Evolutionary conservation across 2,888 invertebrate species (phyloP), one percentile per base, ranked within the genome.

Genomic region (Andrena dorsata): DNA sequence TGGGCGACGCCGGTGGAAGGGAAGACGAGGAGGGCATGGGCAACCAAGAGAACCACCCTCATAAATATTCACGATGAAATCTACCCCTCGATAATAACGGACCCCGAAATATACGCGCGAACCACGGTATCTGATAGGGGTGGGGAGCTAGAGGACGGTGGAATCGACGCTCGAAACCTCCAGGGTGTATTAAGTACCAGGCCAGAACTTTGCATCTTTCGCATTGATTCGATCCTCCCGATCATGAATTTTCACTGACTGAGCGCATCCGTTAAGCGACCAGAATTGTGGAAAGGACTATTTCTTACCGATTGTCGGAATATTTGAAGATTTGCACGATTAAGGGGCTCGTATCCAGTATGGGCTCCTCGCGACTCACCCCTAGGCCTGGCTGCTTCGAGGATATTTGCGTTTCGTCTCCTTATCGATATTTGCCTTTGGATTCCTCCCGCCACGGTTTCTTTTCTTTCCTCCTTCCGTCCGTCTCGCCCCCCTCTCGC

Each of bases 11-110:
- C 47, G 63, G 58, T 53, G 23, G 60, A 68, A 63, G 73, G 61
- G 74, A 82, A 76, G 83, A 75, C 82, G 86, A 82, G 80, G 86
- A 82, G 80, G 79, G 79, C 73, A 84, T 83, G 86, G 85, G 86
- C 80, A 89, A 89, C 88, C 88, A 71, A 79, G 89, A 90, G 89
- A 88, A 86, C 89, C 87, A 84, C 85, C 87, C 90, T 93, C 92
- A 93, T 93, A 92, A 92, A 93, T 93, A 93, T 93, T 93, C 93
- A 93, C 91, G 92, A 93, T 93, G 92, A 93, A 93, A 93, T 93
- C 92, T 92, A 93, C 90, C 92, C 92, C 91, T 93, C 93, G 92
- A 93, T 93, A 93, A 93, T 93, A 93, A 93, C 92, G 90, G 92
- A 85, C 87, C 90, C 91, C 89, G 88, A 92, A 92, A 91, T 91